Conservation (phyloP, 2,797 vertebrate species). For the Adelosebastes latens region DNA sequence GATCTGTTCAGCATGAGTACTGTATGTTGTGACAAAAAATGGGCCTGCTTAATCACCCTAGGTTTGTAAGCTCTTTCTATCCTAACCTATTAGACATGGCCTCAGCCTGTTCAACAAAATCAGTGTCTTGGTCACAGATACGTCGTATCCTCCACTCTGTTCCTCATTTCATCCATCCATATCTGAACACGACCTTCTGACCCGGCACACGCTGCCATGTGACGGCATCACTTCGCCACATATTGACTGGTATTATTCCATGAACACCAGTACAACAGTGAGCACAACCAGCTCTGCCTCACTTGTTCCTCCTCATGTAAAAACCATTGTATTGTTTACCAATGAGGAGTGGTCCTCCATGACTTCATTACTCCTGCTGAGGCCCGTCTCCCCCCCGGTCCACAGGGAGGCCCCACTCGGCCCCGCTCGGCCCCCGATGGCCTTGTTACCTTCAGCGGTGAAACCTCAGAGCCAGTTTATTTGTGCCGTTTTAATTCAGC, state of each 20-base stretch:
- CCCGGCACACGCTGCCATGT: background rate
- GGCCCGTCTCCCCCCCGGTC: background rate
- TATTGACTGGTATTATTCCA: background rate
- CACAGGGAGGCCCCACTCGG: background rate
- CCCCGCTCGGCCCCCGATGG: conserved; percentile 13
- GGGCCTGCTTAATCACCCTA: too few relatives aligned
- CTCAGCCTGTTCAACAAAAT: too few relatives aligned
- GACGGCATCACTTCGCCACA: background rate
- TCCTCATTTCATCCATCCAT: background rate
- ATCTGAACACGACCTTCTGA: background rate
- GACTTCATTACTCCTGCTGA: conserved; percentile 63
- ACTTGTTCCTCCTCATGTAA: background rate
- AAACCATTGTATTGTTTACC: conserved; percentile 39
- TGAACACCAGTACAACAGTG: background rate
- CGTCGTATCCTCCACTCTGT: background rate
- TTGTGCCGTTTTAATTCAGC: conserved; percentile 36
- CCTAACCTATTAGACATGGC: too few relatives aligned
- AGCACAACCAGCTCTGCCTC: background rate
- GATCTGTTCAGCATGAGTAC: too few relatives aligned
- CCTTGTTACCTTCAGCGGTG: conserved; percentile 55
- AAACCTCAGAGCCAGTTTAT: conserved; percentile 8
- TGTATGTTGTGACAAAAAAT: too few relatives aligned
- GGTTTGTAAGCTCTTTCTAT: too few relatives aligned
- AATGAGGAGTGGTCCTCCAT: conserved; percentile 29
- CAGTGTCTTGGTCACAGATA: too few relatives aligned